Evolutionary conservation across 2,797 vertebrate genomes (phyloP), one percentile per base, ranked within the genome.

Genomic region (Malurus leucopterus): DNA sequence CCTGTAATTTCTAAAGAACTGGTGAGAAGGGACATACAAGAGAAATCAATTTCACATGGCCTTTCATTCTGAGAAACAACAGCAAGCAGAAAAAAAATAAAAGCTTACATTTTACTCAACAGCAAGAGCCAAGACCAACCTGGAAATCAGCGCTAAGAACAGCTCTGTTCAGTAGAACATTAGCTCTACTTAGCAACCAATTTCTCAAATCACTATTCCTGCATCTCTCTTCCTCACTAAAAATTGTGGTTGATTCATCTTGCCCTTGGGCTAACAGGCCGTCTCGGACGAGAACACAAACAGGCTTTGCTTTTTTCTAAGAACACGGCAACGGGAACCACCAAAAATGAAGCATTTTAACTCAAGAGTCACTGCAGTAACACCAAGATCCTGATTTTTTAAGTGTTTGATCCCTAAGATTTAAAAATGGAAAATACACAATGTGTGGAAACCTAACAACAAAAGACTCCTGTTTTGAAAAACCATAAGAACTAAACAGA

Each of bases 21-120:
- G 70, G 89, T 85, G 49, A 29, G 6, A 49, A 90, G 89, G 70
- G 89, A 93, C 57, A 75, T 69, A 78, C 47, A 91, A 90, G 71
- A 86, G 55, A 93, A 95, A 95, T 88, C 86, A 88, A 78, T 93
- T 92, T 86, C 93, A 72, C 70, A 54, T 57, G 84, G 49, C 82
- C 84, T 85, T 89, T 89, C 36, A 55, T 78, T 89, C 79, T 67
- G 38, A 84, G 59, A 81, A 91, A 91, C 72, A 90, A 80, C 77
- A 85, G 54, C 23, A 40, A 38, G 55, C 2, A 0, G 4, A 55
- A 79, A 76, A 74, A 68, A 68, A 29, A 23, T 4, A 34, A 90
- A 71, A 70, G 40, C 62, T 72, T 49, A 30, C 59, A 43, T 91
- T 83, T 89, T 87, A 59, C 59, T 69, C 79, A 72, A n/a, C 24